These are phyloP conservation scores for Morpho achilles DNA, from an alignment of 2,888 invertebrate species.

Conservation along the genomic window DNA sequence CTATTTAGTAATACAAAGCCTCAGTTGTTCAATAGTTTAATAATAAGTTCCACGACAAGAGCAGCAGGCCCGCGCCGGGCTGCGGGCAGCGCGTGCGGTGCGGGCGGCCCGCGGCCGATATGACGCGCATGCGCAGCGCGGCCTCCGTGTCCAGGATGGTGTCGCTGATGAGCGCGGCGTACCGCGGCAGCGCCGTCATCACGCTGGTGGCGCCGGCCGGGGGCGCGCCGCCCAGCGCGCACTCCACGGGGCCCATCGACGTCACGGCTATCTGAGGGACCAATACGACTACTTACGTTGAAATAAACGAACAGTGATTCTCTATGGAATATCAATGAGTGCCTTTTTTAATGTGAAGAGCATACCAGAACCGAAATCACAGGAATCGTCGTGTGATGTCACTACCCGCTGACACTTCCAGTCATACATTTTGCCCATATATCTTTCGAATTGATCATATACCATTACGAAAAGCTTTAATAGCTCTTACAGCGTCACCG, in stretches of 20 bases:
- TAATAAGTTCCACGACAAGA: no score
- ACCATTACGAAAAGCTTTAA: no score
- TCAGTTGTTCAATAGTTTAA: not conserved
- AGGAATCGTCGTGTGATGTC: not conserved
- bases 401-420: not conserved
- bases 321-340: no score
- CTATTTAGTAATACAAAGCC: not conserved
- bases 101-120: conserved; percentile 7
- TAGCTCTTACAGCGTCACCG: no score
- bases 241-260: conserved; percentile 58
- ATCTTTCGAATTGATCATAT: no score
- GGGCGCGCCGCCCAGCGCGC: conserved; percentile 32
- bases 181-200: conserved; percentile 52
- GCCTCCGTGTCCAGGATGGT: conserved; percentile 47
- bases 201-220: conserved; percentile 48
- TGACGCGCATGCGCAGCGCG: conserved; percentile 40
- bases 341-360: no score
- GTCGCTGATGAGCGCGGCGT: conserved; percentile 49
- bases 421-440: not conserved
- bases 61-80: not conserved
- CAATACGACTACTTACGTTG: not conserved
- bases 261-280: conserved; percentile 40
- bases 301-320: no score
- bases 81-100: not conserved
- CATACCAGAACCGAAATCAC: conserved; percentile 31